Conservation (phyloP, 92 coral and sea anemone genomes). For the Pocillopora meandrina region DNA sequence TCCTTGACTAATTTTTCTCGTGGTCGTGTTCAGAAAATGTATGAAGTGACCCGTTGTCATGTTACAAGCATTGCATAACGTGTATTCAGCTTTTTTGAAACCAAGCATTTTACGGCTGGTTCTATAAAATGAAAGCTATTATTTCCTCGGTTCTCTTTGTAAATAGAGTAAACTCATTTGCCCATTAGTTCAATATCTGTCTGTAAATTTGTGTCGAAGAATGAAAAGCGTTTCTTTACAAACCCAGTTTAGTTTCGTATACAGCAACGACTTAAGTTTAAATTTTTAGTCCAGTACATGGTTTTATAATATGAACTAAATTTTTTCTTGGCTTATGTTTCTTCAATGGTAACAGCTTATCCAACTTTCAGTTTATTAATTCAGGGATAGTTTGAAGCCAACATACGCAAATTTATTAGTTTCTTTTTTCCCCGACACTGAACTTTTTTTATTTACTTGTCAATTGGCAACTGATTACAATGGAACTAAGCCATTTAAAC, state of each 20-base stretch:
- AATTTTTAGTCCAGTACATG: not conserved
- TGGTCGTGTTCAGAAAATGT: no score
- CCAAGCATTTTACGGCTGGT: not conserved
- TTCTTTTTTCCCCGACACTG: not conserved
- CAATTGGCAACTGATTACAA: conserved; percentile 3
- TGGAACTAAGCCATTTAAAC: conserved; percentile 13
- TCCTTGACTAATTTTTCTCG: no score
- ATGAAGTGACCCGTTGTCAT: not conserved
- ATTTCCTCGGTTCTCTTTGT: not conserved
- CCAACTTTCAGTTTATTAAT: not conserved
- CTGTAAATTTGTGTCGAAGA: not conserved
- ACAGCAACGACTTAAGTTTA: not conserved
- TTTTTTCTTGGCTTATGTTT: not conserved
- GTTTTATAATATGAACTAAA: no score
- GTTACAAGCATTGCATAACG: not conserved
- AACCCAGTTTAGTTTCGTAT: not conserved
- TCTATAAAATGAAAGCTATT: not conserved
- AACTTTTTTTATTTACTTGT: conserved; percentile 2
- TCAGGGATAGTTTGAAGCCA: not conserved
- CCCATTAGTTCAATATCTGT: not conserved
- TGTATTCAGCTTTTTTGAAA: conserved; percentile 4
- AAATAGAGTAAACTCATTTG: not conserved
- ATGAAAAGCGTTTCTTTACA: no score
- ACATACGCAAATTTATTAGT: not conserved
- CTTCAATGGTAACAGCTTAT: not conserved